Percentiles rank a stretch among this genome's conserved stretches.
Conservation (phyloP, 2,113 vertebrate genomes). For the Malurus cyaneus region DNA sequence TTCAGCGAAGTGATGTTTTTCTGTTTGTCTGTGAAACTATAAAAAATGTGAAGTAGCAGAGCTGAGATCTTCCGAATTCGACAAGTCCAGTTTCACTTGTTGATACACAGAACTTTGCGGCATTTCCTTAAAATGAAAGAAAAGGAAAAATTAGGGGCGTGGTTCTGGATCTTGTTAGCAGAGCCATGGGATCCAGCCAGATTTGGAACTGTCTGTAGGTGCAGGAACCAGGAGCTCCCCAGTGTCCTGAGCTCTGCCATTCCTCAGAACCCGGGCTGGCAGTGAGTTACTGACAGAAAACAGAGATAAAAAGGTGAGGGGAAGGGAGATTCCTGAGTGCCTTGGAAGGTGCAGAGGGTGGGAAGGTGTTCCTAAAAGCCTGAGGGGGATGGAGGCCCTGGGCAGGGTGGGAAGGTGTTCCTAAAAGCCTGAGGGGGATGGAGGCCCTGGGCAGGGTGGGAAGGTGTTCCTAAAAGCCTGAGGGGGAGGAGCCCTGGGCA, state of each 20-base stretch:
- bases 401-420: neutral
- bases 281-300: neutral
- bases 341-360: neutral
- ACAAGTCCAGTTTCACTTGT: neutral
- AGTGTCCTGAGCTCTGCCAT: neutral
- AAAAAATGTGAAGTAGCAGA: neutral
- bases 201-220: neutral
- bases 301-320: fast-evolving
- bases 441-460: too few relatives aligned
- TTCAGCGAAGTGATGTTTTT: neutral
- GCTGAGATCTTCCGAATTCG: neutral
- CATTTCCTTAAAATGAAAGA: neutral
- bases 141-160: fast-evolving
- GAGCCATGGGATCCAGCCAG: neutral
- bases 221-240: neutral
- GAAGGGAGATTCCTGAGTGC: neutral
- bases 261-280: neutral
- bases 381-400: too few relatives aligned
- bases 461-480: neutral
- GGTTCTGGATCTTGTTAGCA: neutral
- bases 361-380: neutral
- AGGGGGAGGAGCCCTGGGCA: neutral
- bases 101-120: neutral
- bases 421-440: neutral
- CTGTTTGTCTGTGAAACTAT: neutral